These are phyloP conservation scores for Callyntrura sp. DNA, from an alignment of 2,888 invertebrate species.

Conservation along the genomic window DNA sequence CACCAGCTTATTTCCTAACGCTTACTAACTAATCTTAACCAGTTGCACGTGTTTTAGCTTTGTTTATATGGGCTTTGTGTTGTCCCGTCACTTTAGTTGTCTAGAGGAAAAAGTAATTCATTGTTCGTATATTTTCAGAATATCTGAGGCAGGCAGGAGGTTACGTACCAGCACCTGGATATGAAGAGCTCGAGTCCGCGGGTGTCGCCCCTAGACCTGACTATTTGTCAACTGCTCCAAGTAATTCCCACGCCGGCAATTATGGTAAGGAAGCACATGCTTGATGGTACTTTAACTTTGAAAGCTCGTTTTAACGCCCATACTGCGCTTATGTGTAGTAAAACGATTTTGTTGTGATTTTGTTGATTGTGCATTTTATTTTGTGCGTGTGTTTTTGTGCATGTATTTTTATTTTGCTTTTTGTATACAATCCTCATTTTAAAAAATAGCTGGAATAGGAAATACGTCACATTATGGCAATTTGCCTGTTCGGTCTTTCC, in stretches of 20 bases:
- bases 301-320: background rate
- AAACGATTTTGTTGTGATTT: slow-evolving; percentile 35
- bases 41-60: too few relatives aligned
- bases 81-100: background rate
- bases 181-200: slow-evolving; percentile 88
- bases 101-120: background rate
- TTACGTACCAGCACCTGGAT: slow-evolving; percentile 87
- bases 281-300: background rate
- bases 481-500: slow-evolving; percentile 83
- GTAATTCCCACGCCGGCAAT: slow-evolving; percentile 82
- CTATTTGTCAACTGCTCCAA: slow-evolving; percentile 81
- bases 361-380: slow-evolving; percentile 54
- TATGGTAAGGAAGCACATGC: slow-evolving; percentile 80
- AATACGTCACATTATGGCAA: slow-evolving; percentile 84
- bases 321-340: background rate
- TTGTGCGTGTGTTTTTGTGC: slow-evolving; percentile 58
- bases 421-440: background rate
- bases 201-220: slow-evolving; percentile 84
- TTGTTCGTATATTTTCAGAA: slow-evolving; percentile 84
- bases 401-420: slow-evolving; percentile 40
- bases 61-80: background rate
- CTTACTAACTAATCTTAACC: background rate
- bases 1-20: background rate
- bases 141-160: slow-evolving; percentile 87
- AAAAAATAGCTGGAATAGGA: slow-evolving; percentile 70